Base-by-base conservation (phyloP, 2,797 vertebrate genomes). In the Phrynocephalus vlangalii region DNA sequence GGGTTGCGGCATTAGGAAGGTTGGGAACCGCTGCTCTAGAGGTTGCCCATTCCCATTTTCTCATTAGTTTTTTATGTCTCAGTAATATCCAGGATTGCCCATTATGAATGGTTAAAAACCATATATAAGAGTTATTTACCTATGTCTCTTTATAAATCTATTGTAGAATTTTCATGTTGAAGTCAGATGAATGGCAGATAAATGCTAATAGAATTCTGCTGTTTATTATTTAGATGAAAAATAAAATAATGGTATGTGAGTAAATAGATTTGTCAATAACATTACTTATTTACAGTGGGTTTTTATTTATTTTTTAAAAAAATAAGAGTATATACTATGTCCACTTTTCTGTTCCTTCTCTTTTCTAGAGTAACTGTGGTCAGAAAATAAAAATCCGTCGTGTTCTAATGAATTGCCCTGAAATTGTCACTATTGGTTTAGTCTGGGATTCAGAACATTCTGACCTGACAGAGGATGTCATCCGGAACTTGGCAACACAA, bases 371-470 rank as follows among this genome's bases (percentile, higher is more conserved):
- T 94, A 98, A 98, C 91, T 99, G 99, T 96, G 99, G 99, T 84
- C 98, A 99, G 95, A 98, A 96, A 95, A 99, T 99, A 90, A 98
- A 97, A 96, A 98, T 99, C 84, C 98, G 98, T 30, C 97, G 97
- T 30, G 99, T 99, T 91, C 97, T 99, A 81, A 99, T 99, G 99
- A 99, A 99, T 94, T 99, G 97, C 82, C 99, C 99, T 0, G 98
- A 99, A 96, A 99, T 99, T 22, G 98, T 99, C 16, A 99, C 98
- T n/a, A 98, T 99, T 0, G 99, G 99, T 80, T 97, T 99, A 52
- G 98, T 99, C 67, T 99, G 99, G 99, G 98, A 99, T 95, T 97
- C 99, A 0, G 99, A 99, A n/a, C 98, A 99, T 94, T 99, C 99
- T 0, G 98, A 99, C 94, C 97, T 98, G 91, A 99, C 98, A 0